Base-by-base conservation (phyloP, 2,888 invertebrate genomes). In the Patella pellucida region DNA sequence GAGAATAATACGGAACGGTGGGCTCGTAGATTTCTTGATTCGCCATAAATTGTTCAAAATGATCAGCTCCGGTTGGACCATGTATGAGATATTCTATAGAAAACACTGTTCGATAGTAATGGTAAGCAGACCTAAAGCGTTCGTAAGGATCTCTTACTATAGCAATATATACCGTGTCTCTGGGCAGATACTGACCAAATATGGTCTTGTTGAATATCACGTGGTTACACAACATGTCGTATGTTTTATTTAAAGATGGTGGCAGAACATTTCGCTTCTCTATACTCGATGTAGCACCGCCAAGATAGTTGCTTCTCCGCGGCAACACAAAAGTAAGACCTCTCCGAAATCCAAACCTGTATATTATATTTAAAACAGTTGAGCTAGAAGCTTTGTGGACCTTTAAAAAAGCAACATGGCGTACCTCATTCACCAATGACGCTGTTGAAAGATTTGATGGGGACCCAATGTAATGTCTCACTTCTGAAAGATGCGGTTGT, bases 291-390 rank as follows among this genome's bases (percentile, higher is more conserved):
- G 27, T 15, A 23, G 1, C n/a, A 11, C 5, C 11, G 14, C 68
- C 50, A n/a, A 73, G 15, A 50, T 12, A 27, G 19, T 70, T 41
- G 27, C 27, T 51, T 41, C n/a, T 56, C 3, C 50, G 23, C 3
- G 74, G 74, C 19, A 77, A 62, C 5, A 72, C 71, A 50, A 77
- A 75, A 3, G 74, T 74, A n/a, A 71, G 27, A 56, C 71, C 70
- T 5, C 31, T 68, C 11, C n/a, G 50, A 19, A 71, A 14, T 14
- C 69, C 73, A 54, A 74, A 77, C 41, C 77, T 56, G 27, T 74
- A 70, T 23, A 77, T 51, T 23, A 77, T 77, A 54, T 77, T 77
- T 16, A 68, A 68, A 23, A 77, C 19, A 41, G 77, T 77, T 15
- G 71, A 67, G 19, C 77, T 77, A 16, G 67, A 74, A 11, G 74